phyloP scores from a whole-genome alignment of 2,113 vertebrate species.

The Rhadina sibilatrix region DNA sequence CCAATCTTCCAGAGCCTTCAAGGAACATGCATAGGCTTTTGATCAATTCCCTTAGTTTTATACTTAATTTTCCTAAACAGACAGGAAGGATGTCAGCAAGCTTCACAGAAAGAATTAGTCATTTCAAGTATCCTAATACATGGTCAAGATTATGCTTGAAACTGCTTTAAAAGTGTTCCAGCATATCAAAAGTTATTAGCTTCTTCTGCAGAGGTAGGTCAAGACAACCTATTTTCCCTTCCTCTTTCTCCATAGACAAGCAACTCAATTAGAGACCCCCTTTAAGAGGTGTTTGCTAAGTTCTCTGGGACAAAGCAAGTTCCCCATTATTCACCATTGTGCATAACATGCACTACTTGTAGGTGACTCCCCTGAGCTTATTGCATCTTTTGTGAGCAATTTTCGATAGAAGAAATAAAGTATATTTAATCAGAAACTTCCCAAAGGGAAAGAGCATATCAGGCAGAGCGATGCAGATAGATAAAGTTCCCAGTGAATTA shows the following conservation, averaged over 20 bases:
- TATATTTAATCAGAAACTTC: not conserved
- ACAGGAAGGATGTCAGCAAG: not conserved
- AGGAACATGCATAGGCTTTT: not conserved
- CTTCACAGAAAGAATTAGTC: not conserved
- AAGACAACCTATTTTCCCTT: conserved; percentile 10
- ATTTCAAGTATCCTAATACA: not conserved
- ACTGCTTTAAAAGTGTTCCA: not conserved
- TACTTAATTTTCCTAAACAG: not conserved
- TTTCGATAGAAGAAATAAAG: not conserved
- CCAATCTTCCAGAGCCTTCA: not conserved
- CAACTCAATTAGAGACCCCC: not conserved
- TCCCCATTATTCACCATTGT: not conserved
- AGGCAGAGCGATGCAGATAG: not conserved
- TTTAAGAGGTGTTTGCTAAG: not conserved
- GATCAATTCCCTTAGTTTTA: not conserved
- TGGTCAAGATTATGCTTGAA: not conserved
- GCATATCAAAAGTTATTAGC: not conserved
- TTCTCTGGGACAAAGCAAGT: not conserved
- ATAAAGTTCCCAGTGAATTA: not conserved
- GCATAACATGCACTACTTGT: not conserved
- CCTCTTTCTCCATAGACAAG: not conserved
- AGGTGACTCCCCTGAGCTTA: not conserved
- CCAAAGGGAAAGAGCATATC: not conserved
- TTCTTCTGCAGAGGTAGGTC: not conserved
- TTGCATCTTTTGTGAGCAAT: not conserved